Conservation (phyloP, 1,140 invertebrate genomes). For the Drosophila paulistorum region DNA sequence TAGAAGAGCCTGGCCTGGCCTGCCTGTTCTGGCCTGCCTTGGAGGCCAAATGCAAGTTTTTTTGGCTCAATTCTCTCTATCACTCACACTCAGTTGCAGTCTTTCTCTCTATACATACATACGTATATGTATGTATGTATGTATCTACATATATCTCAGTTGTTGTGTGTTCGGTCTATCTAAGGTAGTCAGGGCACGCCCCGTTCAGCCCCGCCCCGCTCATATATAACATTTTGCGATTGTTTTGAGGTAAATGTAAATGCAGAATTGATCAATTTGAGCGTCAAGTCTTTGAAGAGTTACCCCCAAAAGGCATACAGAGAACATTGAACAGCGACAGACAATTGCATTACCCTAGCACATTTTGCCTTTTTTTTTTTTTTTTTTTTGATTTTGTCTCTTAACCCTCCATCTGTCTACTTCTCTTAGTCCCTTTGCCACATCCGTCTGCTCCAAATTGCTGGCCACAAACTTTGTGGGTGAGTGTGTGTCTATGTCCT, state of each 20-base stretch:
- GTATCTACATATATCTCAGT: background rate
- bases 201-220: background rate
- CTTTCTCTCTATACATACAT: background rate
- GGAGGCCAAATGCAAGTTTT: slow-evolving; percentile 28
- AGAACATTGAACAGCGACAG: background rate
- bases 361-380: background rate
- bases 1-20: background rate
- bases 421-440: background rate
- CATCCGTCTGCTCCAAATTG: background rate
- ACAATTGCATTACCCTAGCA: slow-evolving; percentile 2
- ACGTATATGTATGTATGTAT: background rate
- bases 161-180: background rate
- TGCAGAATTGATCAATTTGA: slow-evolving; percentile 74
- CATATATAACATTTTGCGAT: slow-evolving; percentile 27
- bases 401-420: too few relatives aligned
- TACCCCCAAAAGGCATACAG: background rate
- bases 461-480: background rate
- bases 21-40: background rate
- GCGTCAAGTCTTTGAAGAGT: slow-evolving; percentile 31
- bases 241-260: slow-evolving; percentile 50
- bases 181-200: slow-evolving; percentile 53
- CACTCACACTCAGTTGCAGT: background rate
- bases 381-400: background rate
- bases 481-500: background rate
- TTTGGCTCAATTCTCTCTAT: slow-evolving; percentile 6